A percentile compares a stretch with the other conserved stretches of the same genome.
phyloP scores from a whole-genome alignment of 2,113 vertebrate species.

The Ptychochromis oligacanthus region DNA sequence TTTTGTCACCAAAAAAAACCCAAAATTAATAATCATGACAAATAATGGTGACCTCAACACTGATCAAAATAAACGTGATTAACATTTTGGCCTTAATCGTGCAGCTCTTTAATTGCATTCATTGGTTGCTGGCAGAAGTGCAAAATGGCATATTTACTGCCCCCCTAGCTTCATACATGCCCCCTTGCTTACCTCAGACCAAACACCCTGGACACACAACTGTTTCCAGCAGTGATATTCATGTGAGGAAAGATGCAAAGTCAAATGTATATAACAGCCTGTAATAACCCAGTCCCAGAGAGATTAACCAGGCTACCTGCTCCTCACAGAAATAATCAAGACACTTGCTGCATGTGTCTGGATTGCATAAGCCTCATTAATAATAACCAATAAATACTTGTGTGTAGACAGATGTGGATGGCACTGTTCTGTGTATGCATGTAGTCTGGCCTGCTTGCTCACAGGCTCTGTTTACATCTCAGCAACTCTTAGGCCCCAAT shows the following conservation, averaged over 20 bases:
- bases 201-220: neutral
- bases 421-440: conserved; percentile 18
- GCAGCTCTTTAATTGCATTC: neutral
- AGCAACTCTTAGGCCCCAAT: conserved; percentile 66
- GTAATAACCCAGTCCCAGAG: neutral
- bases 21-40: no score
- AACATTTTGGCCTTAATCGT: no score
- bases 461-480: conserved; percentile 61
- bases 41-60: no score
- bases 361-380: neutral
- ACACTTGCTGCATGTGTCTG: neutral
- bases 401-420: neutral
- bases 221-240: neutral
- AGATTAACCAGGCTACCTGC: neutral
- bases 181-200: neutral
- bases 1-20: no score
- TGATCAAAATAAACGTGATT: no score
- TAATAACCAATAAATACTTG: neutral
- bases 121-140: neutral
- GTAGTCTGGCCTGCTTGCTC: conserved; percentile 50
- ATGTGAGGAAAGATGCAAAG: neutral
- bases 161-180: neutral
- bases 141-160: neutral
- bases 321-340: neutral
- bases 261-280: neutral